Base-by-base conservation (phyloP, 2,113 vertebrate species). In the Sinocyclocheilus anophthalmus region DNA sequence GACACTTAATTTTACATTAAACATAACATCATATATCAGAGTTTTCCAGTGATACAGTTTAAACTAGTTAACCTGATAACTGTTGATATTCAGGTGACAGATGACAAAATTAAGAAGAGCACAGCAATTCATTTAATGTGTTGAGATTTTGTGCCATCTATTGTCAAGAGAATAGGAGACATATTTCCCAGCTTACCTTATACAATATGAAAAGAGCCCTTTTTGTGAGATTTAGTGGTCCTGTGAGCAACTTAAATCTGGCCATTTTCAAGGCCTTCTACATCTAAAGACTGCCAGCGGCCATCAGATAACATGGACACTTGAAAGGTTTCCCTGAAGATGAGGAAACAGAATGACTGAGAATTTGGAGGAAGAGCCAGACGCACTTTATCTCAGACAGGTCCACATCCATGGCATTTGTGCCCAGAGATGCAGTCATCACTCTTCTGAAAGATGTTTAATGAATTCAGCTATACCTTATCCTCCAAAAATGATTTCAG, bases 261-360 rank as follows among this genome's bases (percentile, higher is more conserved):
- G 0, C 65, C 65, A 11, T 72, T 72, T 39, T 72, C 69, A 72
- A 72, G 18, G 18, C 42, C 42, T 45, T 45, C 42, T 10, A 45
- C 42, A 22, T 11, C 18, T 22, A 11, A 72, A 72, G 33, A 39
- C 33, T 39, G 33, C 69, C 22, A 11, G 42, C 6, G 39, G 39
- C 39, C 39, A 42, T 24, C n/a, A 24, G n/a, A 24, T 63, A 63
- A 63, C 10, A 1, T 1, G 5, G 24, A 65, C 1, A 39, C 33
- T 70, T 70, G 33, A 72, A 72, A 72, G 26, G 65, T 69, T 69
- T 67, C 33, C 65, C 65, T 69, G 26, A 30, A 18, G 69, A 11
- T 72, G 69, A 72, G 18, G 33, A 72, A 39, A 72, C 8, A 4
- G 9, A 69, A 69, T 69, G 6, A 14, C 14, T 30, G 24, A 7